These are phyloP conservation scores for Holothuria scabra DNA, from an alignment of 53 echinoderm and acorn worm genomes.

Conservation along the genomic window DNA sequence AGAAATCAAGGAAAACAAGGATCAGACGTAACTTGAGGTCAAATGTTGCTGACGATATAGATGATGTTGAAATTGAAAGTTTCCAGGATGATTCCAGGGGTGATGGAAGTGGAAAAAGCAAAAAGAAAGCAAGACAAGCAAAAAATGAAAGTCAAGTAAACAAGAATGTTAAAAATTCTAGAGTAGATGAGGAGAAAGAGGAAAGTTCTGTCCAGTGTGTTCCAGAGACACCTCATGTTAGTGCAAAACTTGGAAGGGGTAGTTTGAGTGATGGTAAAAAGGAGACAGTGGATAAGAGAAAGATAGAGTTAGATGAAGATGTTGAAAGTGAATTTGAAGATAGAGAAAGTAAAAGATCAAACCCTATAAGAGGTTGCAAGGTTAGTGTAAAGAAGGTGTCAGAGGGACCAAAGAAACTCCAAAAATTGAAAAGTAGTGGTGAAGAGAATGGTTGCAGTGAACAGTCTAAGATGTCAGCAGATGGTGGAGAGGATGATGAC, in stretches of 20 bases:
- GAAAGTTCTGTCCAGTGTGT: neutral
- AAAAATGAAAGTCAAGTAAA: neutral
- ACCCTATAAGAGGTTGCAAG: too few species aligned
- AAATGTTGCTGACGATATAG: neutral
- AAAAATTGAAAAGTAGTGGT: too few species aligned
- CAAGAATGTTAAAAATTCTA: neutral
- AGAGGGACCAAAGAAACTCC: too few species aligned
- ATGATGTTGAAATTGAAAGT: neutral
- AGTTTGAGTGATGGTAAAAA: too few species aligned
- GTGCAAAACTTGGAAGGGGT: too few species aligned
- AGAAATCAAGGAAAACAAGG: neutral
- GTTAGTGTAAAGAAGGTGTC: too few species aligned
- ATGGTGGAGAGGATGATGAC: neutral
- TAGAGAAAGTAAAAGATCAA: too few species aligned
- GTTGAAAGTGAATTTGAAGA: neutral
- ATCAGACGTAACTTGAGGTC: neutral
- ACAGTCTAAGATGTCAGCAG: neutral
- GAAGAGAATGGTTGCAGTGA: too few species aligned
- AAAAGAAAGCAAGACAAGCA: neutral
- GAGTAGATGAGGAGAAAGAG: neutral
- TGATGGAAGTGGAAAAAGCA: neutral
- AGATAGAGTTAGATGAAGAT: neutral
- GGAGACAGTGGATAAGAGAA: too few species aligned
- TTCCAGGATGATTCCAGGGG: constrained; percentile 24
- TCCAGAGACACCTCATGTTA: constrained; percentile 26